phyloP scores from a whole-genome alignment of 1,140 invertebrate species.

The Melipona quadrifasciata region DNA sequence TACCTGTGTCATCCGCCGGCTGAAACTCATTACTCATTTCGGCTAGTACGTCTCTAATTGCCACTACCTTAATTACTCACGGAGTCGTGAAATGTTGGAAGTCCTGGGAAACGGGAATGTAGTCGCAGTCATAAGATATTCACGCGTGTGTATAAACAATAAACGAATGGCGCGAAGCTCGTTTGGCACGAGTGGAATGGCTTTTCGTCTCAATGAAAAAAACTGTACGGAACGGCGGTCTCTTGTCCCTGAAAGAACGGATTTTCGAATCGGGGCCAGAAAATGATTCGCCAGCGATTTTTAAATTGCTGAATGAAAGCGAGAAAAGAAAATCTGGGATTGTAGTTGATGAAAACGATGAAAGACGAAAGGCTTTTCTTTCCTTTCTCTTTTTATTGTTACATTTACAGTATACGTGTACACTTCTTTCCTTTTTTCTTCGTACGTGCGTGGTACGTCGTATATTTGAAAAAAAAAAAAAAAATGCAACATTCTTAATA shows the following conservation, averaged over 20 bases:
- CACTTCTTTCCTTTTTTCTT: background rate
- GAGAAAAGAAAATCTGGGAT: background rate
- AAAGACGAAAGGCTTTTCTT: background rate
- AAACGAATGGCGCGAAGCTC: constrained; percentile 15
- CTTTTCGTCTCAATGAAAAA: constrained; percentile 20
- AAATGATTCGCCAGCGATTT: background rate
- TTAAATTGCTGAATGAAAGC: background rate
- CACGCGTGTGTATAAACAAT: constrained; percentile 41
- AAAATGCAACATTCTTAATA: too few relatives aligned
- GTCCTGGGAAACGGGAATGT: constrained; percentile 23
- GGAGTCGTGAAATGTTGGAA: background rate
- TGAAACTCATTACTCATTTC: constrained; percentile 55
- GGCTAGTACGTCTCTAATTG: constrained; percentile 51
- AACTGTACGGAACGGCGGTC: background rate
- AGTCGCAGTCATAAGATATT: constrained; percentile 26
- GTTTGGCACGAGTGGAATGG: background rate
- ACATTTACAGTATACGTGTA: background rate
- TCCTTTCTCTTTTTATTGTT: background rate
- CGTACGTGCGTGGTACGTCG: too few relatives aligned
- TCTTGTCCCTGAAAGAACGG: background rate
- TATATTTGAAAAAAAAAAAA: too few relatives aligned
- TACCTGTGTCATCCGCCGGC: constrained; percentile 39
- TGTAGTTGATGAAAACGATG: background rate
- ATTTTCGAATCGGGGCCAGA: background rate
- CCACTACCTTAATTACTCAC: constrained; percentile 52